These are phyloP conservation scores for Uloborus plumipes DNA, from an alignment of 2,888 invertebrate genomes.

Conservation along the genomic window DNA sequence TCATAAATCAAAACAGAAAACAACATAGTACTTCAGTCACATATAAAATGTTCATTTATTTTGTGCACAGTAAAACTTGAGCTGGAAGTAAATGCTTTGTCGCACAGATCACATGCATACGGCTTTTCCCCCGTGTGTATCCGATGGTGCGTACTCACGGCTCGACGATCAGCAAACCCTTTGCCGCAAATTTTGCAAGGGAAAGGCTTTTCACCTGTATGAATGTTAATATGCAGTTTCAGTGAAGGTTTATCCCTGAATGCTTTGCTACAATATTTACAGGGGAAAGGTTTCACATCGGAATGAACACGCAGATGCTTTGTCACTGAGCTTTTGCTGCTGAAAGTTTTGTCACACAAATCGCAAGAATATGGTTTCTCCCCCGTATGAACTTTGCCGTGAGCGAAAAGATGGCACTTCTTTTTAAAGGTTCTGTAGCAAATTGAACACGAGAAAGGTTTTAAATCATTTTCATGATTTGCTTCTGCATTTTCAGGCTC, in stretches of 20 bases:
- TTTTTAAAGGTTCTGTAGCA: background rate
- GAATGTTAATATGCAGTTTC: constrained; percentile 1
- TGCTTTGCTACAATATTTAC: background rate
- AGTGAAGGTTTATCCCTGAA: constrained; percentile 4
- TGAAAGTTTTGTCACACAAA: background rate
- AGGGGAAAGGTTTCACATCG: background rate
- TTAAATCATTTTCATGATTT: background rate
- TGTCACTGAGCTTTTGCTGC: background rate
- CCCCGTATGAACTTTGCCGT: background rate
- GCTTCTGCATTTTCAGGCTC: too few relatives aligned
- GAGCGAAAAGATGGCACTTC: background rate
- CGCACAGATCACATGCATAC: constrained; percentile 4
- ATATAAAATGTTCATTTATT: background rate
- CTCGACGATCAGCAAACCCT: background rate
- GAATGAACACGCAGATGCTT: background rate
- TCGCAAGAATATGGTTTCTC: background rate
- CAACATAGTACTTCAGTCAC: too few relatives aligned
- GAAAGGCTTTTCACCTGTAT: constrained; percentile 12
- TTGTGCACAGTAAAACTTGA: background rate
- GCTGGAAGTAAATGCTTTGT: background rate
- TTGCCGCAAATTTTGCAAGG: constrained; percentile 7
- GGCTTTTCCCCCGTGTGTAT: constrained; percentile 7
- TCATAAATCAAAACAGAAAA: too few relatives aligned
- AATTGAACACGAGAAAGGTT: background rate
- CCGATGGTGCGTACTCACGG: background rate